A percentile compares a stretch with the other conserved stretches of the same genome.
Evolutionary conservation across 2,888 invertebrate species (phyloP).

Genomic region (Globia sparganii): DNA sequence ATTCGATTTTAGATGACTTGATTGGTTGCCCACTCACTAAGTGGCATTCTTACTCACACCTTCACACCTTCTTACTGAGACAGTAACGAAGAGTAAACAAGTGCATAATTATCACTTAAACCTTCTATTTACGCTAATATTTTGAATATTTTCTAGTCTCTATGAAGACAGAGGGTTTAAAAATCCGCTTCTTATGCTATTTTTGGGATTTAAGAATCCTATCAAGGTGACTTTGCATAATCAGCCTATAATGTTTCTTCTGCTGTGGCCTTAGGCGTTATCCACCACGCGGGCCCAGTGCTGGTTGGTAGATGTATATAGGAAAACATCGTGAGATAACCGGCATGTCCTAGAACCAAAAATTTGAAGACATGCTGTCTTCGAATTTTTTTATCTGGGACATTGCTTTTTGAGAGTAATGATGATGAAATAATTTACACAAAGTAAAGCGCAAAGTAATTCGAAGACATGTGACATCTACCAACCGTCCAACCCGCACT

Average conservation of each 20-base stretch:
- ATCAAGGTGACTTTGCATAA: neutral
- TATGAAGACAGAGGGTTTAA: neutral
- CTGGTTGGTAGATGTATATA: no score
- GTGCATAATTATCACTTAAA: constrained; percentile 10
- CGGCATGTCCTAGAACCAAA: no score
- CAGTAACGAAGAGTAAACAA: constrained; percentile 25
- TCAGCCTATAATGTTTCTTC: no score
- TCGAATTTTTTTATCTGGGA: no score
- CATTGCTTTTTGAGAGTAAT: no score
- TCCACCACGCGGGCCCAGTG: neutral
- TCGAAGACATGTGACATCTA: no score
- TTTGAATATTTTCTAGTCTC: constrained; percentile 21
- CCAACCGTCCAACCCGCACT: no score
- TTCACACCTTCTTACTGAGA: neutral
- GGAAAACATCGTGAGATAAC: no score
- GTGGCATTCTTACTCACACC: no score
- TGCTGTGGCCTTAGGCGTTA: neutral
- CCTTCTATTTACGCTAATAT: neutral
- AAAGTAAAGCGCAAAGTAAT: neutral
- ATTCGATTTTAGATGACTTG: constrained; percentile 4
- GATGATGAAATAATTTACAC: no score
- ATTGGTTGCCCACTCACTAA: constrained; percentile 7
- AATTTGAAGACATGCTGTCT: no score
- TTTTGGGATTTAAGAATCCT: neutral
- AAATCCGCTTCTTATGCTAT: neutral